Evolutionary conservation across 2,797 vertebrate species (phyloP).

Genomic region (Alexandromys oeconomus): DNA sequence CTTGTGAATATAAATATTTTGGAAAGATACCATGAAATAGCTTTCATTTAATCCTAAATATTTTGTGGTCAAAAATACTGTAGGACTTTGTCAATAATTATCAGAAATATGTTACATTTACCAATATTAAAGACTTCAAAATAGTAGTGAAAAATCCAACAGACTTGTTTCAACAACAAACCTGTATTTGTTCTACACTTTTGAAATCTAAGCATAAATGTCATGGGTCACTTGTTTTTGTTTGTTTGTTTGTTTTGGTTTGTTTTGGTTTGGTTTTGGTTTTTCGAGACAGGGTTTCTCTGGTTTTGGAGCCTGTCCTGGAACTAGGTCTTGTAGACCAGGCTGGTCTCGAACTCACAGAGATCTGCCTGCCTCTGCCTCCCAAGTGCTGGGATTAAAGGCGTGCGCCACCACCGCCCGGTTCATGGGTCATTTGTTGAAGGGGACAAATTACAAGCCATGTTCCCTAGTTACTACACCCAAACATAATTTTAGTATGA

Average conservation of each 20-base stretch:
- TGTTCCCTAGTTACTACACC: background rate
- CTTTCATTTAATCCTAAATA: background rate
- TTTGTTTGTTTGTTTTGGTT: too few relatives aligned
- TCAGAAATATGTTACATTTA: conserved; percentile 9
- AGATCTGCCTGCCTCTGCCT: too few relatives aligned
- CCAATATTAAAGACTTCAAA: conserved; percentile 6
- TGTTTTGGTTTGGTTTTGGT: too few relatives aligned
- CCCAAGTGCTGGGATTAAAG: too few relatives aligned
- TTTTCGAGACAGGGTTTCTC: too few relatives aligned
- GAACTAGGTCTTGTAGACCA: too few relatives aligned
- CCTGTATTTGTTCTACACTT: background rate
- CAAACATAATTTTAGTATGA: background rate
- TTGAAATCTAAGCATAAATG: conserved; percentile 2
- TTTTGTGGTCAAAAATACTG: conserved; percentile 31
- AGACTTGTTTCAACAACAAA: conserved; percentile 35
- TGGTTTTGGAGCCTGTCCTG: too few relatives aligned
- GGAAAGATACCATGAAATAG: background rate
- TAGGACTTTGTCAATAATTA: conserved; percentile 39
- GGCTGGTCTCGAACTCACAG: too few relatives aligned
- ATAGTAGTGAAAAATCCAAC: conserved; percentile 47
- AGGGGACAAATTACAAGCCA: background rate
- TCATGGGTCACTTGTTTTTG: background rate
- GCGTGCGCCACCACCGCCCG: too few relatives aligned
- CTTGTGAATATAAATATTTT: conserved; percentile 1
- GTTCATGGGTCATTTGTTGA: background rate